phyloP scores from a whole-genome alignment of 1,140 invertebrate species.

The Andrena cerasifolii region DNA sequence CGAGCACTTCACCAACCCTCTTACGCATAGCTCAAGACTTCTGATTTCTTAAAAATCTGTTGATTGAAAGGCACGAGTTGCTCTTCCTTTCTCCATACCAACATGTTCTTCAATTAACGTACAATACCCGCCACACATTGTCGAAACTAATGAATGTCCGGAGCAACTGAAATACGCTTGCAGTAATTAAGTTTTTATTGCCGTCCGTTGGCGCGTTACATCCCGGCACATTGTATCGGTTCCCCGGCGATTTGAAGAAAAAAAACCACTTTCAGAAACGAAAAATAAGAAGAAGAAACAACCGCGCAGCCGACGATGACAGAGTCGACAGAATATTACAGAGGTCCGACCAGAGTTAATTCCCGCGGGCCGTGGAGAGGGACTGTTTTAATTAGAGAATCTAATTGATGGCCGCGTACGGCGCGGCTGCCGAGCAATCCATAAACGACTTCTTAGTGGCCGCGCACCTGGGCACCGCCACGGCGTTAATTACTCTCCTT shows the following conservation, averaged over 20 bases:
- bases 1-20: too few relatives aligned
- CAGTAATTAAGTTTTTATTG: not conserved
- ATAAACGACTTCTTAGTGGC: slow-evolving; percentile 73
- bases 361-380: slow-evolving; percentile 45
- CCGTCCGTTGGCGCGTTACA: not conserved
- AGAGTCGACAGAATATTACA: slow-evolving; percentile 57
- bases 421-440: slow-evolving; percentile 60
- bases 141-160: too few relatives aligned
- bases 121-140: too few relatives aligned
- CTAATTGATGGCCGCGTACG: slow-evolving; percentile 70
- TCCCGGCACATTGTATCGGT: not conserved
- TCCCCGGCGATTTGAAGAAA: not conserved
- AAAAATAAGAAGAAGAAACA: too few relatives aligned
- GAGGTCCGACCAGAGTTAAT: slow-evolving; percentile 57
- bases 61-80: too few relatives aligned
- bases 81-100: too few relatives aligned
- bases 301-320: slow-evolving; percentile 55
- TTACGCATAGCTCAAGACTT: too few relatives aligned
- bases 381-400: slow-evolving; percentile 73
- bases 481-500: slow-evolving; percentile 73
- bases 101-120: too few relatives aligned
- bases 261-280: too few relatives aligned
- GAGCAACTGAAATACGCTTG: not conserved
- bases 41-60: too few relatives aligned
- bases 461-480: slow-evolving; percentile 67